phyloP scores from a whole-genome alignment of 2,888 invertebrate species.

The Sphaeridia pumilis region DNA sequence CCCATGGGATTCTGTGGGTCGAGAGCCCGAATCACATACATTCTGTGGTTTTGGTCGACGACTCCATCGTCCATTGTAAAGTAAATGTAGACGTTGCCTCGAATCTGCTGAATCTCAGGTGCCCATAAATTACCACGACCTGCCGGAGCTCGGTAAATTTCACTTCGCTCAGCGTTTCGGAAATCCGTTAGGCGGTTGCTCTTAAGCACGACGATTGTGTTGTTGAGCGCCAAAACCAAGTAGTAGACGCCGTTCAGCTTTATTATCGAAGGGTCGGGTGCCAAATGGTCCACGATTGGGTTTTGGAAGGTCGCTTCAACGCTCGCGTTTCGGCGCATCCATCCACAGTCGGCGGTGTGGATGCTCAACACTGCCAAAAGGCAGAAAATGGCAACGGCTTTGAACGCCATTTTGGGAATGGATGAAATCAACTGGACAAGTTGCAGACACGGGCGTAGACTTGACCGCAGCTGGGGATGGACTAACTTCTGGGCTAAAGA shows the following conservation, averaged over 20 bases:
- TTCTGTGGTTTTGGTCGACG: conserved; percentile 26
- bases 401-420: no score
- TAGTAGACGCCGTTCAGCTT: conserved; percentile 15
- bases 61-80: conserved; percentile 32
- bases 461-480: no score
- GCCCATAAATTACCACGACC: conserved; percentile 29
- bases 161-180: conserved; percentile 18
- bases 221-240: conserved; percentile 6
- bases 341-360: no score
- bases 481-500: no score
- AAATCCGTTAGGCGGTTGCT: conserved; percentile 25
- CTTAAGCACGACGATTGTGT: conserved; percentile 16
- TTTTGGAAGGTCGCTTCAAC: conserved; percentile 16
- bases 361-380: no score
- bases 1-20: conserved; percentile 25
- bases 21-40: conserved; percentile 30
- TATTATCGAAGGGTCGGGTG: conserved; percentile 17
- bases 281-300: conserved; percentile 17
- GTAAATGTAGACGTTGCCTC: conserved; percentile 30
- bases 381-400: no score
- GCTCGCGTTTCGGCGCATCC: no score
- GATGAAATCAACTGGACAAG: no score
- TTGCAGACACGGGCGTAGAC: no score
- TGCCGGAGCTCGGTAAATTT: conserved; percentile 21
- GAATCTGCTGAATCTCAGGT: conserved; percentile 26